A percentile compares a stretch with the other conserved stretches of the same genome.
phyloP scores from a whole-genome alignment of 2,888 invertebrate species.

The Dorcus hopei region DNA sequence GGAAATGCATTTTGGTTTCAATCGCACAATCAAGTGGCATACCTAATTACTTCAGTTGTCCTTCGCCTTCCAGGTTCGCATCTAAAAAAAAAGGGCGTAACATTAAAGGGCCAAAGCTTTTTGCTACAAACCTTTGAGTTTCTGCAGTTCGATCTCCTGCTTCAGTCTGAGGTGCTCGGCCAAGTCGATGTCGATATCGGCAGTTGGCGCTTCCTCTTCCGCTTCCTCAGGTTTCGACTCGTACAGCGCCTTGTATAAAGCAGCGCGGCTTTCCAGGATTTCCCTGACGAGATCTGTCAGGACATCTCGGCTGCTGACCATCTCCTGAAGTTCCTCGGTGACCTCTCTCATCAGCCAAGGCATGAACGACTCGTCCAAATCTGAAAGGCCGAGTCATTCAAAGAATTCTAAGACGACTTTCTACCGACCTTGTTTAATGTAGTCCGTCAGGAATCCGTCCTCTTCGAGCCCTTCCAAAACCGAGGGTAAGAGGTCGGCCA shows the following conservation, averaged over 20 bases:
- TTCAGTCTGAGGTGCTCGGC: slow-evolving; percentile 41
- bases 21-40: no score
- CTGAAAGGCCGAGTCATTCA: slow-evolving; percentile 46
- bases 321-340: slow-evolving; percentile 73
- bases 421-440: slow-evolving; percentile 56
- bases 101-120: background rate
- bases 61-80: no score
- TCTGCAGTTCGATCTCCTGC: slow-evolving; percentile 31
- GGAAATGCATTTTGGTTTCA: no score
- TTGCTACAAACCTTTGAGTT: background rate
- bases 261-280: slow-evolving; percentile 72
- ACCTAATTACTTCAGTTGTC: no score
- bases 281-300: slow-evolving; percentile 78
- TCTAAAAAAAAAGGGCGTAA: no score
- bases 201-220: slow-evolving; percentile 38
- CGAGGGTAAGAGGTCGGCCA: slow-evolving; percentile 80
- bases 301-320: slow-evolving; percentile 77
- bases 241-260: slow-evolving; percentile 55
- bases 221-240: slow-evolving; percentile 36
- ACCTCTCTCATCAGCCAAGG: slow-evolving; percentile 86
- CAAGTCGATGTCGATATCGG: slow-evolving; percentile 36
- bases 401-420: background rate
- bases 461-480: slow-evolving; percentile 78
- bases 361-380: slow-evolving; percentile 76
- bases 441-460: slow-evolving; percentile 66